Evolutionary conservation across 2,888 invertebrate species (phyloP), one percentile per base, ranked within the genome.

Genomic region (Amiota mariae): DNA sequence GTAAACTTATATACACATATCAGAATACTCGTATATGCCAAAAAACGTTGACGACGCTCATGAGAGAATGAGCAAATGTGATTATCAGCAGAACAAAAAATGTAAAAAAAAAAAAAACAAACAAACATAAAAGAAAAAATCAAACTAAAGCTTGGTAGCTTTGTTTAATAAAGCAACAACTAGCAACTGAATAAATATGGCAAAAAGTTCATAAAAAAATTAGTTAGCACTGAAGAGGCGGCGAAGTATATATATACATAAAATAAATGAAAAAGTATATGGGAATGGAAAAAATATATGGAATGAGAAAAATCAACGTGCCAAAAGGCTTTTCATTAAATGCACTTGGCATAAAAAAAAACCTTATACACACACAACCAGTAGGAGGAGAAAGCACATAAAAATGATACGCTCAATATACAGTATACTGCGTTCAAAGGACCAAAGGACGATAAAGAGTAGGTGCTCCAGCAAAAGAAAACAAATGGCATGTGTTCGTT

Each of bases 151-250:
- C 54, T 54, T 47, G 54, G 64, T 46, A 66, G 59, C 46, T 54
- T 63, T 56, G 72, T 79, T 85, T 78, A 82, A 83, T 81, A 83
- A 85, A 78, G 75, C 77, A 75, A 75, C 48, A 59, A 63, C 63
- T 54, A 63, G 59, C 64, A 72, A 72, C 64, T 51, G 51, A 51
- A 51, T 64, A 72, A 46, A 66, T 67, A 54, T 49, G 70, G 47
- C 66, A 64, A 70, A 70, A 63, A 61, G 20, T 59, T 20, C 1
- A 18, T 12, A 59, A 59, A 59, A 18, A 59, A 20, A n/a, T n/a
- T 59, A 59, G 57, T 54, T 54, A 1, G 12, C 36, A 13, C 13
- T 54, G 8, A 54, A 10, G 9, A 59, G 11, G 59, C 59, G 20
- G 20, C 8, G 36, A 1, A 59, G 59, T 46, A 11, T 8, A 59